phyloP scores from a whole-genome alignment of 2,113 vertebrate genomes.

The Crotalus tigris region DNA sequence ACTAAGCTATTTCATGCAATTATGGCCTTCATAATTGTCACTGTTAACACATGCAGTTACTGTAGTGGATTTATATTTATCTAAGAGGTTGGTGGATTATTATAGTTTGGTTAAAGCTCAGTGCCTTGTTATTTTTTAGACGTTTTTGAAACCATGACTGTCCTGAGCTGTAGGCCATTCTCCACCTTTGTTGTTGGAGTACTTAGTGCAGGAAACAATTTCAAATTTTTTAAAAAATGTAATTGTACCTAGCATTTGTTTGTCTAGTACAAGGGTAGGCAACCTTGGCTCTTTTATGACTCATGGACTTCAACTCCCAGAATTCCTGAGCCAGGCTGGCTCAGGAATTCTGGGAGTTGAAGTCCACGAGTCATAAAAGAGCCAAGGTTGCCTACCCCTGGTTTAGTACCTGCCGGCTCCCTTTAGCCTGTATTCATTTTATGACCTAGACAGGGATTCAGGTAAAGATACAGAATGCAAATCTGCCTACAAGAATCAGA shows the following conservation, averaged over 20 bases:
- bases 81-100: neutral
- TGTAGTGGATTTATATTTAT: neutral
- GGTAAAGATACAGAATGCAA: neutral
- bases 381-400: too few species aligned
- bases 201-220: neutral
- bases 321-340: too few species aligned
- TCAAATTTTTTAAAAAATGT: neutral
- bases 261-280: neutral
- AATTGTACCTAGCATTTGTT: neutral
- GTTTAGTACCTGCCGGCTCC: neutral
- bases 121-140: neutral
- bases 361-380: too few species aligned
- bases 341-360: too few species aligned
- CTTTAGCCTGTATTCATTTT: constrained; percentile 2
- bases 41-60: neutral
- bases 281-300: too few species aligned
- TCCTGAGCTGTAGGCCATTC: neutral
- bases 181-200: neutral
- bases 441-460: neutral
- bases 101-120: neutral
- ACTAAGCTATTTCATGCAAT: neutral
- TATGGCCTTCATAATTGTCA: neutral
- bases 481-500: neutral
- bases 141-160: neutral
- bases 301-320: too few species aligned